Percentiles rank a stretch among this genome's conserved stretches.
Conservation (phyloP, 1,140 invertebrate species). For the Drosophila punjabiensis region DNA sequence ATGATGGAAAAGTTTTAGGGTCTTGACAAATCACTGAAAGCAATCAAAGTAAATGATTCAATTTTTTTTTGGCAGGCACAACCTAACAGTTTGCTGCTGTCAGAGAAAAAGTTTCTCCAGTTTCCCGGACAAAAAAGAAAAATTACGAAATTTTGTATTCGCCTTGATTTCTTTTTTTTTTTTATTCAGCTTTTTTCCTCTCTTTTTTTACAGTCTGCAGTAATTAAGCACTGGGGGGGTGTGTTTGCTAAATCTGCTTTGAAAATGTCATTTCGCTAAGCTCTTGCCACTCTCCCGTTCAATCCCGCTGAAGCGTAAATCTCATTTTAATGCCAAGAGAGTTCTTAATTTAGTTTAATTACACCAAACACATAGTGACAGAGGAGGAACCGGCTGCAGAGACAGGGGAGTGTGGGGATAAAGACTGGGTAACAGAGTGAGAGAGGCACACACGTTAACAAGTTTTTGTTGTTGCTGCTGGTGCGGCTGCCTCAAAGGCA, state of each 20-base stretch:
- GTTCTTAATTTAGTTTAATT: constrained; percentile 84
- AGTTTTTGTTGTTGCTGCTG: constrained; percentile 65
- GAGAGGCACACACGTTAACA: constrained; percentile 62
- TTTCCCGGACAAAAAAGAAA: not conserved
- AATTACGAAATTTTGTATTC: constrained; percentile 39
- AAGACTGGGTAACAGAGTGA: constrained; percentile 8
- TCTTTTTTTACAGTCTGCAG: constrained; percentile 23
- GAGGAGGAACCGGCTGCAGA: not conserved
- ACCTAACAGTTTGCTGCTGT: constrained; percentile 12
- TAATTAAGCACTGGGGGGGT: constrained; percentile 63
- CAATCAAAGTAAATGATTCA: constrained; percentile 50
- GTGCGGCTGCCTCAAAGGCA: constrained; percentile 73
- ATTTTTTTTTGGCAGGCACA: constrained; percentile 9
- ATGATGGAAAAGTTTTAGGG: constrained; percentile 38
- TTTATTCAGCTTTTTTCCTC: not conserved
- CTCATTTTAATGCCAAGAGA: constrained; percentile 83
- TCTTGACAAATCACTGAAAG: constrained; percentile 32
- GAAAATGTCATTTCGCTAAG: constrained; percentile 78
- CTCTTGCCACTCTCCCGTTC: constrained; percentile 64
- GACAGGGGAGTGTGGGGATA: not conserved
- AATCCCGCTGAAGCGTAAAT: constrained; percentile 79
- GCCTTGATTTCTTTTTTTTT: constrained; percentile 27
- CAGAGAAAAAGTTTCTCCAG: constrained; percentile 21
- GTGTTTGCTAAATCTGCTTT: constrained; percentile 71
- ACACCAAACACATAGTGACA: constrained; percentile 64